Percentiles rank a stretch among this genome's conserved stretches.
phyloP scores from a whole-genome alignment of 2,797 vertebrate genomes.

The Erpetoichthys calabaricus region DNA sequence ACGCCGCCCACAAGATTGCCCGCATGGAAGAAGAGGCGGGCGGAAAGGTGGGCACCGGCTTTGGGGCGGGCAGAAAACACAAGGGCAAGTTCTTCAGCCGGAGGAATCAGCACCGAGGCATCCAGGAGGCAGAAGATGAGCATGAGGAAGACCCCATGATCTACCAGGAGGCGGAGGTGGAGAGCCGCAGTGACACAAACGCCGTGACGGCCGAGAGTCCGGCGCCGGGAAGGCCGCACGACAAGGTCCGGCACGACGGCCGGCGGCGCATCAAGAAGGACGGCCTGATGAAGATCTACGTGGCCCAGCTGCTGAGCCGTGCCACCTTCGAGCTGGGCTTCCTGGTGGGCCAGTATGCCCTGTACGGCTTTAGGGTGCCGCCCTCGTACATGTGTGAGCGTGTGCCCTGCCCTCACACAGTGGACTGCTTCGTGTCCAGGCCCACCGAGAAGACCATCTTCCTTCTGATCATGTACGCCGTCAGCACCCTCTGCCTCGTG shows the following conservation, averaged over 20 bases:
- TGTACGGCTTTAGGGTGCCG: constrained; percentile 86
- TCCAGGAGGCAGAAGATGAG: constrained; percentile 54
- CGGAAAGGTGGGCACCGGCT: constrained; percentile 16
- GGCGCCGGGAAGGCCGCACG: constrained; percentile 38
- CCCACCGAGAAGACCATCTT: constrained; percentile 97
- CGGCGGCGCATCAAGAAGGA: constrained; percentile 75
- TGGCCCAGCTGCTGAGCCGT: constrained; percentile 81
- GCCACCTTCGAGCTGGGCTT: constrained; percentile 77
- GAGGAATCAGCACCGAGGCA: constrained; percentile 54
- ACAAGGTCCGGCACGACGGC: constrained; percentile 66
- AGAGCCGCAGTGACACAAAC: constrained; percentile 56
- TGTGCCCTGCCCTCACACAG: constrained; percentile 80
- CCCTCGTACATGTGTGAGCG: constrained; percentile 72
- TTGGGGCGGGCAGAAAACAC: constrained; percentile 35
- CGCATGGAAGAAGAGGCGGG: constrained; percentile 58
- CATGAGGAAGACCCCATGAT: constrained; percentile 60
- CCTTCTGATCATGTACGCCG: constrained; percentile 90
- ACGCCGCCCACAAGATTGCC: constrained; percentile 87
- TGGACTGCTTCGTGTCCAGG: constrained; percentile 91
- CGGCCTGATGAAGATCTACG: constrained; percentile 85
- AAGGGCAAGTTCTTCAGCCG: constrained; percentile 55
- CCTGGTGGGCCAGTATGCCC: constrained; percentile 79
- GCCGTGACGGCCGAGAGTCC: constrained; percentile 60
- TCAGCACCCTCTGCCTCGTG: constrained; percentile 78
- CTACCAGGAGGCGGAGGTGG: constrained; percentile 78